phyloP scores from a whole-genome alignment of 2,797 vertebrate genomes.

The Syncerus caffer region DNA sequence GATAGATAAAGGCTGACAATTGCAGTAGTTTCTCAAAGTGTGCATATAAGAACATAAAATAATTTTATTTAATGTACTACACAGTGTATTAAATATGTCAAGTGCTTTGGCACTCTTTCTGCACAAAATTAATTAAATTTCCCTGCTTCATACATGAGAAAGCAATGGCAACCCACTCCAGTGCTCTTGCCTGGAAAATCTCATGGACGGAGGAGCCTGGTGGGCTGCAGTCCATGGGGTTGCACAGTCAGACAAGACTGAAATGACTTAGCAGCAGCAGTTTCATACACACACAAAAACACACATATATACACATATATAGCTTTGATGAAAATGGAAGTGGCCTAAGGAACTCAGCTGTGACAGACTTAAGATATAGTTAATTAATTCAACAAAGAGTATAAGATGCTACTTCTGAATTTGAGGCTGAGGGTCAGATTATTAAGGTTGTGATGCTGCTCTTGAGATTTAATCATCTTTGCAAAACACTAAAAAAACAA shows the following conservation, averaged over 20 bases:
- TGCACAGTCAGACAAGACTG: fast-evolving
- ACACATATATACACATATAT: neutral
- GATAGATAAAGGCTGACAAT: neutral
- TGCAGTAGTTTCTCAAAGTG: neutral
- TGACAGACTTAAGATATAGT: neutral
- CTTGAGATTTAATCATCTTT: neutral
- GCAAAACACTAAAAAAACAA: neutral
- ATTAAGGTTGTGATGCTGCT: neutral
- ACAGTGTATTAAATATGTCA: neutral
- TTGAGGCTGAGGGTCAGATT: neutral
- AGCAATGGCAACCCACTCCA: too few relatives aligned
- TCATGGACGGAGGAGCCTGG: too few relatives aligned
- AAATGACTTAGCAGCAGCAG: too few relatives aligned
- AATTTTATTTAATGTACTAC: neutral
- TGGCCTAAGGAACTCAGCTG: neutral
- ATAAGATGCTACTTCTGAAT: neutral
- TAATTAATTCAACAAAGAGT: neutral
- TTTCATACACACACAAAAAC: neutral
- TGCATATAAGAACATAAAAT: neutral
- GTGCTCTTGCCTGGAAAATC: too few relatives aligned
- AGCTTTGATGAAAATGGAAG: neutral
- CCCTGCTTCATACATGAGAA: neutral
- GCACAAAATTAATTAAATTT: neutral
- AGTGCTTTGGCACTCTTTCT: neutral
- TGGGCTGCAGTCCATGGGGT: too few relatives aligned